Conservation (phyloP, 37 sponge, comb jelly and placozoan genomes). For the Ianthella basta region DNA sequence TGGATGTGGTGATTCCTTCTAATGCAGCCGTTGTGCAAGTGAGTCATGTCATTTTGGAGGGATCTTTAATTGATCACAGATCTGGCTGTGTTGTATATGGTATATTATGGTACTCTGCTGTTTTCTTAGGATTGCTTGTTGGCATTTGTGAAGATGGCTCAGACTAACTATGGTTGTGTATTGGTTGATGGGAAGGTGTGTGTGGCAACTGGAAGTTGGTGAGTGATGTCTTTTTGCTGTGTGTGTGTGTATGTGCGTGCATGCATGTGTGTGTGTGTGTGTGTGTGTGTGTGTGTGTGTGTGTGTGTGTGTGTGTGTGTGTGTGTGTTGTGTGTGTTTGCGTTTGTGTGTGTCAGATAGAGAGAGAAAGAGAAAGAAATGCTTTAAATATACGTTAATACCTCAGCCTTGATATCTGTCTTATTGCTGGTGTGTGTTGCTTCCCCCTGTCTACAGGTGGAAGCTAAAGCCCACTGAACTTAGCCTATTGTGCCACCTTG, state of each 20-base stretch:
- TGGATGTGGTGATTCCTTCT: too few species aligned
- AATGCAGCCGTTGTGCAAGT: too few species aligned
- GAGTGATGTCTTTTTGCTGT: background rate
- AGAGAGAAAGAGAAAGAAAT: too few species aligned
- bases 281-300: too few species aligned
- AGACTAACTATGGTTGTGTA: slow-evolving; percentile 72
- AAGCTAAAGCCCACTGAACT: slow-evolving; percentile 50
- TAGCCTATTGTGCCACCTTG: slow-evolving; percentile 44
- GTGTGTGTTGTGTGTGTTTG: background rate
- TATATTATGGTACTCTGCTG: background rate
- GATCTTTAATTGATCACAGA: too few species aligned
- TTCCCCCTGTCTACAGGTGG: slow-evolving; percentile 45
- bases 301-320: background rate
- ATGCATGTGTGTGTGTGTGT: too few species aligned
- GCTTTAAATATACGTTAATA: background rate
- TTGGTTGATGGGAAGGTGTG: slow-evolving; percentile 26
- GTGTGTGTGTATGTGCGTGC: background rate
- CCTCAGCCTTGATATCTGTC: too few species aligned
- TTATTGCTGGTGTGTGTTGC: background rate
- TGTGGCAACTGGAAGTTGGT: slow-evolving; percentile 75
- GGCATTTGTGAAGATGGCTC: slow-evolving; percentile 14
- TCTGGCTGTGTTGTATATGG: too few species aligned
- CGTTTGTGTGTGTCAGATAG: too few species aligned
- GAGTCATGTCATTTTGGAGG: too few species aligned
- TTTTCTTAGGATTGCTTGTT: background rate